Evolutionary conservation across 2,797 vertebrate genomes (phyloP), one percentile per base, ranked within the genome.

Genomic region (Siniperca scherzeri): DNA sequence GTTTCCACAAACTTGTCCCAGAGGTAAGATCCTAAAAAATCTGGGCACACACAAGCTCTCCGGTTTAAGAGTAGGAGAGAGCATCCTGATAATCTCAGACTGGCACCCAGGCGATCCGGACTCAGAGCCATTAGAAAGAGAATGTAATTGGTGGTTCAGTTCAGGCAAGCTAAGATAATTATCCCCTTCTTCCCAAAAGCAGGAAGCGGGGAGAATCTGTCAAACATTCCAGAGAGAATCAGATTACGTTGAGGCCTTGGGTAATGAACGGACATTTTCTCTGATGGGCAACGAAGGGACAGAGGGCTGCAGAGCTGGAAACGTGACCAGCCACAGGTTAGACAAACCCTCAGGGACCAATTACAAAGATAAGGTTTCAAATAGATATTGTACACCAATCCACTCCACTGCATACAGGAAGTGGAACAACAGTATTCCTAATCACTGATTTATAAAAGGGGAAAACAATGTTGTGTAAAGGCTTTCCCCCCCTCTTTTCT

Each of bases 291-390:
- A 69, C 67, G 25, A 67, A 59, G 65, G 76, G 59, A 69, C 13
- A 2, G 64, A 71, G 75, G 66, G 53, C 77, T 70, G 86, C 77
- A 27, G 80, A 78, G 83, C 27, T 67, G 55, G 83, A 88, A 94
- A 95, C 89, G 88, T 94, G 94, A 94, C 91, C 77, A 66, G 84
- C 86, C 71, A 85, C 89, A 90, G 84, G 91, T 94, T 91, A 67
- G 81, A 87, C 86, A 73, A 91, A 89, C 90, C 90, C 86, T 62
- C 62, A 2, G 84, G 91, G 91, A 88, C 81, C 93, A 86, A 91
- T 94, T 93, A 91, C 76, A 81, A 84, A 92, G 94, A 93, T 94
- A 93, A 93, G 78, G 82, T 92, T 93, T 90, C 88, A 89, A 71
- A 82, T 27, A 61, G 82, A 93, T 88, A 91, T 60, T 61, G 76